Conservation (phyloP, 2,888 invertebrate species). For the Cyaniris semiargus region DNA sequence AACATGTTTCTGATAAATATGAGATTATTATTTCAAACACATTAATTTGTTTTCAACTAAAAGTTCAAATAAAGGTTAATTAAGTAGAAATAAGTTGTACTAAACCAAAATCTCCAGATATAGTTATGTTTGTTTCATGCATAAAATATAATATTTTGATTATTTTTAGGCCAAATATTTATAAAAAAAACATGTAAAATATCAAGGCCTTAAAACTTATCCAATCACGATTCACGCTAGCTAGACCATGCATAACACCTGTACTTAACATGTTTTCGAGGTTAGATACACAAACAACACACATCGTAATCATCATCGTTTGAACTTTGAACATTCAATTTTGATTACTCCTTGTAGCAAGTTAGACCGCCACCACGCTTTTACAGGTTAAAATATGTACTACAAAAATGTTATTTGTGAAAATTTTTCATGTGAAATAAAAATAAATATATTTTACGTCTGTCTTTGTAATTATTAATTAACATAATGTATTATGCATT, state of each 20-base stretch:
- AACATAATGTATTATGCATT: conserved; percentile 29
- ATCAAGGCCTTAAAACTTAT: not conserved
- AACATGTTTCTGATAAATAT: not conserved
- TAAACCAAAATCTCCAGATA: no score
- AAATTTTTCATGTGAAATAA: not conserved
- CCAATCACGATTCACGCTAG: not conserved
- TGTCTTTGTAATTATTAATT: conserved; percentile 32
- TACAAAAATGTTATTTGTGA: not conserved
- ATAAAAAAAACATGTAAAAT: not conserved
- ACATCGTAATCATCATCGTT: not conserved
- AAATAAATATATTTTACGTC: not conserved
- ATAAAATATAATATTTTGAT: no score
- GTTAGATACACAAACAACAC: not conserved
- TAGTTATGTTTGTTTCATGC: no score
- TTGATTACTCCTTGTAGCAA: no score
- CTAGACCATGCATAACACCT: not conserved
- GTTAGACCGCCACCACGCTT: no score
- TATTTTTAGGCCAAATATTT: no score
- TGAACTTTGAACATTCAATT: no score
- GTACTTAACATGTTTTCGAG: not conserved
- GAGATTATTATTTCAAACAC: not conserved
- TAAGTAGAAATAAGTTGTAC: not conserved
- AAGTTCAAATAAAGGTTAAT: not conserved
- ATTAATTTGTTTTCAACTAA: not conserved
- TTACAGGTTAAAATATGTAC: no score